Evolutionary conservation across 2,888 invertebrate species (phyloP).

Genomic region (Lithophane leautieri): DNA sequence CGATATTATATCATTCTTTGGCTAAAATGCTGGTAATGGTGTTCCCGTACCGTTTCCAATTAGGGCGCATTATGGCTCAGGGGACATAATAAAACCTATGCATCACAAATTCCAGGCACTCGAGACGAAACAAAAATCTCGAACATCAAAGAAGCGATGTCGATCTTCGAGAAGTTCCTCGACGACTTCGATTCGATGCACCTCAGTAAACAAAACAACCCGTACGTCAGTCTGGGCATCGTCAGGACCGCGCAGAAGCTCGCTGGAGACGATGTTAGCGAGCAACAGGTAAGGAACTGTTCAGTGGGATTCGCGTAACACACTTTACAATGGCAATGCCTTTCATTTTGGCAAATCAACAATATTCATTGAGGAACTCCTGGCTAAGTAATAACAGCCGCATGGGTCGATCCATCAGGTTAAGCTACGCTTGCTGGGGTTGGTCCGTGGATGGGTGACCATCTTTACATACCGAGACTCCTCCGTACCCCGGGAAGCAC

Average conservation of each 20-base stretch:
- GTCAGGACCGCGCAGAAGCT: conserved; percentile 89
- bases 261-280: conserved; percentile 88
- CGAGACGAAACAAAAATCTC: conserved; percentile 94
- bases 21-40: too few relatives aligned
- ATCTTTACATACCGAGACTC: too few relatives aligned
- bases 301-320: too few relatives aligned
- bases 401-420: too few relatives aligned
- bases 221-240: conserved; percentile 92
- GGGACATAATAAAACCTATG: background rate
- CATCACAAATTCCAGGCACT: conserved; percentile 89
- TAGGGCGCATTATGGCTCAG: background rate
- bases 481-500: too few relatives aligned
- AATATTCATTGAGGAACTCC: background rate
- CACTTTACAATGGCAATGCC: too few relatives aligned
- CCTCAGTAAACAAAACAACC: conserved; percentile 92
- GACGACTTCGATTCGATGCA: conserved; percentile 93
- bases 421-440: too few relatives aligned
- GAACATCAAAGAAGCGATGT: conserved; percentile 93
- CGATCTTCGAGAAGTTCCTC: conserved; percentile 93
- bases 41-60: background rate
- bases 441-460: too few relatives aligned
- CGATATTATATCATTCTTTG: background rate
- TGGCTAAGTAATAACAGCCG: too few relatives aligned
- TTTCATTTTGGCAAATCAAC: background rate
- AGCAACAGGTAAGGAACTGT: conserved; percentile 76